Evolutionary conservation across 2,888 invertebrate species (phyloP).

Genomic region (Neuroscelio doddi): DNA sequence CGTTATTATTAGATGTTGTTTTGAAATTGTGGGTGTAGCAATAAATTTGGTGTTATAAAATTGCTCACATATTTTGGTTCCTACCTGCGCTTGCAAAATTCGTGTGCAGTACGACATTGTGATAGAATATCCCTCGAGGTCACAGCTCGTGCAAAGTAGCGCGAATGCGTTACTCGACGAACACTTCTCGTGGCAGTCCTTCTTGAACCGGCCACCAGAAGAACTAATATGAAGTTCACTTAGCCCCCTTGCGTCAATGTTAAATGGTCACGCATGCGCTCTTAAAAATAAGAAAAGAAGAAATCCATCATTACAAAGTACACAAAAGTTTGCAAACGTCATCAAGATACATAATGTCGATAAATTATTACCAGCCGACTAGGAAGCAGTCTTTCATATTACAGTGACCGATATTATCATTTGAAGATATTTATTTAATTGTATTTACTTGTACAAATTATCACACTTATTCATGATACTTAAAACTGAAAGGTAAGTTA

Average conservation of each 20-base stretch:
- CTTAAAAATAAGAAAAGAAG: no score
- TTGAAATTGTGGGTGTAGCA: slow-evolving; percentile 9
- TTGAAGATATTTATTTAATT: no score
- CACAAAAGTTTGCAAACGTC: no score
- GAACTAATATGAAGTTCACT: slow-evolving; percentile 61
- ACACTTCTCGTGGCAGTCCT: slow-evolving; percentile 66
- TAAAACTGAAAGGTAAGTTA: no score
- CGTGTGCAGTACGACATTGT: slow-evolving; percentile 85
- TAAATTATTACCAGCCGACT: no score
- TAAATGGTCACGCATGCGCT: slow-evolving; percentile 62
- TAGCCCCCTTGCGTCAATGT: slow-evolving; percentile 50
- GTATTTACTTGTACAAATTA: no score
- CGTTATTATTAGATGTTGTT: slow-evolving; percentile 36
- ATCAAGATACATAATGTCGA: no score
- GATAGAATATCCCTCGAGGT: slow-evolving; percentile 49
- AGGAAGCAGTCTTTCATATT: no score
- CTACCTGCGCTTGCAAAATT: slow-evolving; percentile 86
- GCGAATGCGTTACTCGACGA: slow-evolving; percentile 38
- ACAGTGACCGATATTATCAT: no score
- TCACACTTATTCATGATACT: no score
- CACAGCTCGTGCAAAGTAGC: slow-evolving; percentile 47
- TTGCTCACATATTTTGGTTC: slow-evolving; percentile 36
- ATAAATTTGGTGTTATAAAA: no score
- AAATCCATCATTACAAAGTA: no score
- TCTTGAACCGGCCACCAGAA: slow-evolving; percentile 71